phyloP scores from a whole-genome alignment of 1,140 invertebrate species.

The Sitobion miscanthi region DNA sequence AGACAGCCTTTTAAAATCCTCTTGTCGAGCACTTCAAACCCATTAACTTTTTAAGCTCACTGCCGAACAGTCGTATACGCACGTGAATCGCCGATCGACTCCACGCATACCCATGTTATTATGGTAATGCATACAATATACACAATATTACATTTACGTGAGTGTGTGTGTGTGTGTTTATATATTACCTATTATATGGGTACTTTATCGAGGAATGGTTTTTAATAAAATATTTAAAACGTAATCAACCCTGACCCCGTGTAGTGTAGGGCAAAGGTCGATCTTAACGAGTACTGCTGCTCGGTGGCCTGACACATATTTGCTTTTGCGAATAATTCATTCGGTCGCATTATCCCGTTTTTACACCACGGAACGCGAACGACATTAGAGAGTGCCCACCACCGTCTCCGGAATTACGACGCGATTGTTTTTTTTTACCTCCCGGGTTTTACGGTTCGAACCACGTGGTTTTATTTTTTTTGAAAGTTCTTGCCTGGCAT shows the following conservation, averaged over 20 bases:
- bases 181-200: not conserved
- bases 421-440: not conserved
- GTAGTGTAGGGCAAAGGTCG: no score
- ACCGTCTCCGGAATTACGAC: not conserved
- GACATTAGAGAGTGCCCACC: not conserved
- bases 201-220: not conserved
- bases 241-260: not conserved
- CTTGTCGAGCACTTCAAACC: not conserved
- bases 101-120: not conserved
- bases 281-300: not conserved
- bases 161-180: not conserved
- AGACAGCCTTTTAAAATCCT: not conserved
- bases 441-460: not conserved
- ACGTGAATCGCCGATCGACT: not conserved
- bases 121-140: not conserved
- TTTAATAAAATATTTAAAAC: constrained; percentile 9
- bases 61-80: not conserved
- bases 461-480: not conserved
- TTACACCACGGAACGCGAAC: not conserved
- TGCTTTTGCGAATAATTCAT: not conserved
- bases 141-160: not conserved
- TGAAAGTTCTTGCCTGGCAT: not conserved
- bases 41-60: not conserved
- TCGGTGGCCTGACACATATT: not conserved
- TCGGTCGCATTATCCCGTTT: not conserved